Evolutionary conservation across 2,797 vertebrate genomes (phyloP).

Genomic region (Acipenser oxyrinchus): DNA sequence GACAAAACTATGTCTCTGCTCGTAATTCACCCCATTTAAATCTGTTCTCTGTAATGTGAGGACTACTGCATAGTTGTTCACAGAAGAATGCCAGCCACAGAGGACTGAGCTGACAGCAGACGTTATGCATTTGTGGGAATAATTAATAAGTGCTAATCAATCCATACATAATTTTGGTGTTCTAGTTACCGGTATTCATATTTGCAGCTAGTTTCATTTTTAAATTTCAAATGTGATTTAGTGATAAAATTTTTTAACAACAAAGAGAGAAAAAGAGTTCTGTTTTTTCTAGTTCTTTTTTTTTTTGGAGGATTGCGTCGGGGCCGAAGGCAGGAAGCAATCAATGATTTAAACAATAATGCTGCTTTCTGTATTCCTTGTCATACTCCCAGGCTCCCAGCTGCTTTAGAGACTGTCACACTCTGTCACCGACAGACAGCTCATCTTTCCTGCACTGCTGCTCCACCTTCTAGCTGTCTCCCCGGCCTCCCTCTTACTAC

Average conservation of each 20-base stretch:
- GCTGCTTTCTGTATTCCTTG: constrained; percentile 66
- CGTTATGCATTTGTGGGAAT: too few relatives aligned
- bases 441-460: constrained; percentile 53
- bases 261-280: constrained; percentile 28
- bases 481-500: constrained; percentile 29
- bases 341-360: constrained; percentile 76
- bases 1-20: too few relatives aligned
- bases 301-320: constrained; percentile 16
- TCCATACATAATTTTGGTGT: too few relatives aligned
- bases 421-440: constrained; percentile 51
- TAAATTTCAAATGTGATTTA: too few relatives aligned
- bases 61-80: too few relatives aligned
- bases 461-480: constrained; percentile 50
- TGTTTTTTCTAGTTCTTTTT: constrained; percentile 18
- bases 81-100: too few relatives aligned
- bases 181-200: too few relatives aligned
- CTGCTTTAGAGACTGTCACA: constrained; percentile 52
- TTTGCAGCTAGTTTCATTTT: too few relatives aligned
- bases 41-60: too few relatives aligned
- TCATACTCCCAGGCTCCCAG: constrained; percentile 57
- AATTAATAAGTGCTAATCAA: too few relatives aligned
- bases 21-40: too few relatives aligned
- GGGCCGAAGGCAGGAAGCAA: constrained; percentile 41
- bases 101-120: too few relatives aligned
- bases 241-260: constrained; percentile 16